A percentile compares a stretch with the other conserved stretches of the same genome.
Conservation (phyloP, 2,113 vertebrate genomes). For the Pedionomus torquatus region DNA sequence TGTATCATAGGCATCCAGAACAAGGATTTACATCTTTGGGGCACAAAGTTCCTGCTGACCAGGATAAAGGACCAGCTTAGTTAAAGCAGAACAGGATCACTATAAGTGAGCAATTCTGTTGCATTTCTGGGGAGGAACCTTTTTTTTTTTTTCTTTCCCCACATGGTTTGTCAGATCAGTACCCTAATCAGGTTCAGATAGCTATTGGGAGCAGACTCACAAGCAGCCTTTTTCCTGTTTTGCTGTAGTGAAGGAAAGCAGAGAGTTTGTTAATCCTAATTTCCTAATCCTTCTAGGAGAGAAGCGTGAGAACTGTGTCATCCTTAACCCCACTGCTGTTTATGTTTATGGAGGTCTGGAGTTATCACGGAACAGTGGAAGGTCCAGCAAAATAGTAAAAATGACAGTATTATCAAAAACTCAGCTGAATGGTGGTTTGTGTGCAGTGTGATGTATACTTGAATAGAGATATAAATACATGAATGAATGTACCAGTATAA, state of each 20-base stretch:
- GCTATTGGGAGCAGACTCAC: background rate
- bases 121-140: background rate
- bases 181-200: background rate
- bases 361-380: background rate
- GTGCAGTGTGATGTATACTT: background rate
- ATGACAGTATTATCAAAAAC: background rate
- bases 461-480: background rate
- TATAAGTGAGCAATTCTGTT: background rate
- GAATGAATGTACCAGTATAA: background rate
- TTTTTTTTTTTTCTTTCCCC: background rate
- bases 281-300: background rate
- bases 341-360: background rate
- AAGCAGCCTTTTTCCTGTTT: background rate
- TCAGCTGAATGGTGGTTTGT: background rate
- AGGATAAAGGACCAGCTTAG: background rate
- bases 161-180: background rate
- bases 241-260: background rate
- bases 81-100: background rate
- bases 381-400: background rate
- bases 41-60: background rate
- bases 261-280: background rate
- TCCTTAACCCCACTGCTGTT: background rate
- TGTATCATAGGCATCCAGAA: background rate
- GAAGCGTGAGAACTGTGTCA: background rate
- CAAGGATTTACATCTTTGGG: background rate